A percentile compares a stretch with the other conserved stretches of the same genome.
Conservation (phyloP, 2,888 invertebrate genomes). For the Lamellibrachia columna region DNA sequence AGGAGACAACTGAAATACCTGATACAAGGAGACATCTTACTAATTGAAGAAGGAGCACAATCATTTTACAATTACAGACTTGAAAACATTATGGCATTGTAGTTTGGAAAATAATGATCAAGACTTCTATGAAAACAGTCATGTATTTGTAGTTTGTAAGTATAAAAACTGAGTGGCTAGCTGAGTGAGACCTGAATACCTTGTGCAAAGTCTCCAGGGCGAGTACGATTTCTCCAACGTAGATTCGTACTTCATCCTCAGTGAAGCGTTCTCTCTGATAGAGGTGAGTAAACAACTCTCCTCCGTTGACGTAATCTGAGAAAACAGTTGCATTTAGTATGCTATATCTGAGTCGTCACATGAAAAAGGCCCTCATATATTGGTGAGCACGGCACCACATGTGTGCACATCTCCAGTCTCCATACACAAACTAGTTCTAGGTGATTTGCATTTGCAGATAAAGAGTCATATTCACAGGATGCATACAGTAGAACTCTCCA, state of each 20-base stretch:
- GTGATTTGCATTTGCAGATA: neutral
- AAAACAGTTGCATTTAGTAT: constrained; percentile 41
- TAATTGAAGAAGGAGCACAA: no score
- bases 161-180: neutral
- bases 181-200: constrained; percentile 67
- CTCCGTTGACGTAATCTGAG: constrained; percentile 94
- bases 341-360: neutral
- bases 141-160: no score
- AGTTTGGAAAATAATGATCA: no score
- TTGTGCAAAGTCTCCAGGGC: constrained; percentile 95
- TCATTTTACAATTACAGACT: no score
- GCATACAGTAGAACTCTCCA: no score
- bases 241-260: constrained; percentile 88
- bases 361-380: neutral
- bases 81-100: no score
- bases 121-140: no score
- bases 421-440: neutral
- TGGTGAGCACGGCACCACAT: neutral
- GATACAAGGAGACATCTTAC: no score
- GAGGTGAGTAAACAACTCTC: constrained; percentile 95
- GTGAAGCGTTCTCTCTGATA: constrained; percentile 93
- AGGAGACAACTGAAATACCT: no score
- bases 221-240: constrained; percentile 94
- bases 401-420: neutral
- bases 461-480: neutral